Base-by-base conservation (phyloP, 2,888 invertebrate genomes). In the Meloe dianella region DNA sequence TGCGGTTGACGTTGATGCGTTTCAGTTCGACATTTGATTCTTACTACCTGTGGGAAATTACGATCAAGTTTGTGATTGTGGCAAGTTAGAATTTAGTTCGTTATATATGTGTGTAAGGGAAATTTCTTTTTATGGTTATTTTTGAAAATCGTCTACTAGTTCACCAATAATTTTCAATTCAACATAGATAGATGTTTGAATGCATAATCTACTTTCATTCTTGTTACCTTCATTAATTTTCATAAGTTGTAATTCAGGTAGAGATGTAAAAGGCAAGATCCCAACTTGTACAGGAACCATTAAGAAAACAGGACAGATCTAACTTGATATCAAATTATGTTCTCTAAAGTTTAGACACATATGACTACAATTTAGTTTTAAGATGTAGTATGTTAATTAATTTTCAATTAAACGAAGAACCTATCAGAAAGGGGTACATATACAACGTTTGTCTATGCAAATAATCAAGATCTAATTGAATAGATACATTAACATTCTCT, bases 1-100 rank as follows among this genome's bases (percentile, higher is more conserved):
- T 79, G 78, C 77, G 79, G 79, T 79, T 78, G 78, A 76, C 78
- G 78, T 77, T 77, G 78, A 77, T 78, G 75, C 75, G 73, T 75
- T 74, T 73, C 74, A n/a, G 71, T 76, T 75, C 78, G 77, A 77
- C 77, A 75, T 78, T 78, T 78, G 77, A 78, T 77, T 75, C 77
- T 70, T 75, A 73, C 79, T 79, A 79, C 79, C 79, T 79, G 79
- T 79, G 79, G 78, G 79, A 79, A 79, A 78, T 76, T 77, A 74
- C 71, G 71, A 72, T 72, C 71, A 68, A 69, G 68, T 69, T 72
- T 74, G 73, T 75, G 76, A 75, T 77, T 77, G 75, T 77, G 73
- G 70, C 73, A 74, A 73, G 70, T 77, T 74, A 69, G 47, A 47
- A 22, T 47, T 47, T 47, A 20, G 60, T 58, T 63, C 66, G 60